Evolutionary conservation across 2,113 vertebrate genomes (phyloP).

Genomic region (Indicator maculatus): DNA sequence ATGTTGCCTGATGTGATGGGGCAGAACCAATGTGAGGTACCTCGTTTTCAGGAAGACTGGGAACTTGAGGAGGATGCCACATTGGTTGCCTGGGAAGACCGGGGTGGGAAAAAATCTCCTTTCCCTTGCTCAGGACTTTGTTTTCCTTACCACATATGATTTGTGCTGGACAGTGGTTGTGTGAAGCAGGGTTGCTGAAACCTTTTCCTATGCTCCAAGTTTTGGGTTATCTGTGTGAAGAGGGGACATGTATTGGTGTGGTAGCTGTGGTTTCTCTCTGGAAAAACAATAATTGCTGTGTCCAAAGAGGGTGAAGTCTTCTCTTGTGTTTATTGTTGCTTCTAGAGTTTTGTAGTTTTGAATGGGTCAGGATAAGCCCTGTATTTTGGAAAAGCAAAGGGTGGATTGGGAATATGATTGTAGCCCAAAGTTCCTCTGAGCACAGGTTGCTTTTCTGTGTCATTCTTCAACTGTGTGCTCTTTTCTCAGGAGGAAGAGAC

Average conservation of each 20-base stretch:
- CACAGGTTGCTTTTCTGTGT: constrained; percentile 1
- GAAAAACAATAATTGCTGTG: background rate
- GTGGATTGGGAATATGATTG: background rate
- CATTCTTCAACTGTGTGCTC: constrained; percentile 45
- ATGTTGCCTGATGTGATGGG: background rate
- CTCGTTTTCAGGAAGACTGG: background rate
- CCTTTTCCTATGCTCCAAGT: background rate
- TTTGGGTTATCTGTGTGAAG: background rate
- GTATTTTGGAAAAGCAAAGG: background rate
- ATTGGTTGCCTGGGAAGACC: background rate
- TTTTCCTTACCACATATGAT: background rate
- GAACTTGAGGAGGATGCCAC: background rate
- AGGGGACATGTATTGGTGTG: background rate
- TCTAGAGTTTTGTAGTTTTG: background rate
- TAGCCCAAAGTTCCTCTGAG: constrained; percentile 13
- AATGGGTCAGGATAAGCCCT: background rate
- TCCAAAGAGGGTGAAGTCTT: background rate
- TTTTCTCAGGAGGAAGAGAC: constrained; percentile 50
- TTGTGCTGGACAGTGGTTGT: background rate
- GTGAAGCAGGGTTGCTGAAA: background rate
- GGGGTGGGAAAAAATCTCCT: background rate
- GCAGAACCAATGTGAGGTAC: background rate
- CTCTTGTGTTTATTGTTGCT: background rate
- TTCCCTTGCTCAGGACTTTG: background rate
- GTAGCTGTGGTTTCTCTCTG: background rate